Evolutionary conservation across 2,113 vertebrate genomes (phyloP).

Genomic region (Lates calcarifer): DNA sequence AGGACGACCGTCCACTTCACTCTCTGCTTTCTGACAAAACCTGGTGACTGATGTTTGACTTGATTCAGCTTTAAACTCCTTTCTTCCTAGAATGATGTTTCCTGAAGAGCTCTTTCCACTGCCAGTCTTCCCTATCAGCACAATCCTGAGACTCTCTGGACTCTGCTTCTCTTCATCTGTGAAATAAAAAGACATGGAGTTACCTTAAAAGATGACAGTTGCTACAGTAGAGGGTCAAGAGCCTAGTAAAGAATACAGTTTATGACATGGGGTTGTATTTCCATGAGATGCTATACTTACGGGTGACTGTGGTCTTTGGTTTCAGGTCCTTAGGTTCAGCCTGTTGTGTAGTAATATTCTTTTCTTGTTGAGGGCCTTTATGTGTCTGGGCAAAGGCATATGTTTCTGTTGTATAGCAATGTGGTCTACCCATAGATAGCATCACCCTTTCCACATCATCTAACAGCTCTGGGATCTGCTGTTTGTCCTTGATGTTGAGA

Average conservation of each 20-base stretch:
- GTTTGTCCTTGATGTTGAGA: background rate
- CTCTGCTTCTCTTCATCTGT: background rate
- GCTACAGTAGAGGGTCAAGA: background rate
- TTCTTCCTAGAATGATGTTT: conserved; percentile 34
- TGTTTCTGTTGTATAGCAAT: conserved; percentile 2
- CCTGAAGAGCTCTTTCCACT: conserved; percentile 49
- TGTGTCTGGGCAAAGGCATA: background rate
- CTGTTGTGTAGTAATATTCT: background rate
- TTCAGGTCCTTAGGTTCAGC: accelerated
- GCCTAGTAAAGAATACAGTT: background rate
- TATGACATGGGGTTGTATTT: too few relatives aligned
- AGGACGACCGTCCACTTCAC: background rate
- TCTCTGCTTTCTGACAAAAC: background rate
- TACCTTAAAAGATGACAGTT: background rate
- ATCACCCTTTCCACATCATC: background rate
- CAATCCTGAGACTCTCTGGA: conserved; percentile 37
- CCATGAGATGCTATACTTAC: too few relatives aligned
- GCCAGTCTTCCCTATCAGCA: conserved; percentile 49
- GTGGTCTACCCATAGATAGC: accelerated
- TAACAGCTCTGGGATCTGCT: conserved; percentile 11
- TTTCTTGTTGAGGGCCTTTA: background rate
- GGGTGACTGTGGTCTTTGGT: too few relatives aligned
- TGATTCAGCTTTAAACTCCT: background rate
- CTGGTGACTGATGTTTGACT: conserved; percentile 17
- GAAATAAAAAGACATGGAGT: background rate